Percentiles rank a stretch among this genome's conserved stretches.
These are phyloP conservation scores for Porites evermanni DNA, from an alignment of 92 coral and sea anemone species.

Conservation along the genomic window DNA sequence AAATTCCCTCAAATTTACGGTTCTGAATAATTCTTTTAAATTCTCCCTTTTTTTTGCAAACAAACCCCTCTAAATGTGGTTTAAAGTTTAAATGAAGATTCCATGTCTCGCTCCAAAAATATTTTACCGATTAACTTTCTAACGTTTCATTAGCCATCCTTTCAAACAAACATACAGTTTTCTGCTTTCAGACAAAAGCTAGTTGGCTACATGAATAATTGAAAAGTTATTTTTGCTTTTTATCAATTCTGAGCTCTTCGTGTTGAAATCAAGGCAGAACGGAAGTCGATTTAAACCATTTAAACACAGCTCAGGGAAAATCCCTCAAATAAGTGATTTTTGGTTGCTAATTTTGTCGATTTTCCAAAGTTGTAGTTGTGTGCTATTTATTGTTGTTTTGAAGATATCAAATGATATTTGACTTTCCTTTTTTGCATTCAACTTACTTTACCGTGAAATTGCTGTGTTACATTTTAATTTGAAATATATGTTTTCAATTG, in stretches of 20 bases:
- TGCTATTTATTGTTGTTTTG: neutral
- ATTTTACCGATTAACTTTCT: neutral
- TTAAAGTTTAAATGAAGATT: neutral
- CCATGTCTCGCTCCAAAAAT: neutral
- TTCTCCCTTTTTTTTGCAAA: neutral
- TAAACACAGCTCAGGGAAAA: conserved; percentile 66
- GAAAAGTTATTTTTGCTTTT: conserved; percentile 5
- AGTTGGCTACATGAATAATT: conserved; percentile 42
- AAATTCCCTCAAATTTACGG: neutral
- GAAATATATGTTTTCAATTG: neutral
- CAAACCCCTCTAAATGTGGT: neutral
- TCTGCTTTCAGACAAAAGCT: conserved; percentile 37
- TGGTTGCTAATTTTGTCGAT: conserved; percentile 18
- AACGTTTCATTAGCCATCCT: neutral
- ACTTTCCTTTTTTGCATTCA: neutral
- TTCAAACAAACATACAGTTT: neutral
- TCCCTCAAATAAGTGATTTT: conserved; percentile 26
- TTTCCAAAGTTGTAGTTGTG: neutral
- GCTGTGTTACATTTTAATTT: neutral
- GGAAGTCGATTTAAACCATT: conserved; percentile 30
- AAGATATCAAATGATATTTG: neutral
- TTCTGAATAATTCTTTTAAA: too few species aligned
- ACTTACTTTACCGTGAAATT: neutral
- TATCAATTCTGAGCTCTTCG: neutral
- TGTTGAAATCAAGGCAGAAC: neutral